Evolutionary conservation across 2,797 vertebrate species (phyloP).

Genomic region (Alauda arvensis): DNA sequence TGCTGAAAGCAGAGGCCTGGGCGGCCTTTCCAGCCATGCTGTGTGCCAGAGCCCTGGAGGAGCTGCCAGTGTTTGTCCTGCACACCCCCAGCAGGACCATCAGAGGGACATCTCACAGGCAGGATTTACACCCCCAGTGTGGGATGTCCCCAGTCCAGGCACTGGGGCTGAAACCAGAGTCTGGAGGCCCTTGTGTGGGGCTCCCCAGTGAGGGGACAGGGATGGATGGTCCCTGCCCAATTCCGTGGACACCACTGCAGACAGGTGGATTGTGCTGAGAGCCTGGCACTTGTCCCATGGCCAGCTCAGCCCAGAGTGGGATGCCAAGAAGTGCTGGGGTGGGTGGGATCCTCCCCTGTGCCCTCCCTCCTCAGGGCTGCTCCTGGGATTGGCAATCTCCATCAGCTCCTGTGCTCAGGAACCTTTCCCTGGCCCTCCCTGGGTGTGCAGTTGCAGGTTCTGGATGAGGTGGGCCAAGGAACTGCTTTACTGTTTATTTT

Average conservation of each 20-base stretch:
- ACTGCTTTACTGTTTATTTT: background rate
- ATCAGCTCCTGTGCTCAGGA: background rate
- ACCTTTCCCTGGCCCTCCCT: background rate
- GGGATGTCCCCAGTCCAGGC: background rate
- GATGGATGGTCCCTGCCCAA: background rate
- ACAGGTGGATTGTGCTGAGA: background rate
- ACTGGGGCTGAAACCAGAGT: background rate
- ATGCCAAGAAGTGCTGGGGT: background rate
- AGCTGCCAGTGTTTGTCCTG: background rate
- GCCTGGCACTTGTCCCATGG: too few relatives aligned
- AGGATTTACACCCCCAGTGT: background rate
- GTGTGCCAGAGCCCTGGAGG: background rate
- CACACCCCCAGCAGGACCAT: background rate
- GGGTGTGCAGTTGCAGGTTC: background rate
- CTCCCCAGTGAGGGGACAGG: fast-evolving
- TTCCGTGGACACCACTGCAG: fast-evolving
- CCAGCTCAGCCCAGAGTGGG: background rate
- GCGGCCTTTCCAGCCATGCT: background rate
- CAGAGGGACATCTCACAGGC: background rate
- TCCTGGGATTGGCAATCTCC: background rate
- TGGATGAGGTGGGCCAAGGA: background rate
- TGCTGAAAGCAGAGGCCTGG: background rate
- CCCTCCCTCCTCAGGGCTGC: background rate
- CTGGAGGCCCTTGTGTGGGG: background rate
- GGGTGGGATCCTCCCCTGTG: background rate